These are phyloP conservation scores for Heliocidaris tuberculata DNA, from an alignment of 35 echinoderm and acorn worm genomes.

Conservation along the genomic window DNA sequence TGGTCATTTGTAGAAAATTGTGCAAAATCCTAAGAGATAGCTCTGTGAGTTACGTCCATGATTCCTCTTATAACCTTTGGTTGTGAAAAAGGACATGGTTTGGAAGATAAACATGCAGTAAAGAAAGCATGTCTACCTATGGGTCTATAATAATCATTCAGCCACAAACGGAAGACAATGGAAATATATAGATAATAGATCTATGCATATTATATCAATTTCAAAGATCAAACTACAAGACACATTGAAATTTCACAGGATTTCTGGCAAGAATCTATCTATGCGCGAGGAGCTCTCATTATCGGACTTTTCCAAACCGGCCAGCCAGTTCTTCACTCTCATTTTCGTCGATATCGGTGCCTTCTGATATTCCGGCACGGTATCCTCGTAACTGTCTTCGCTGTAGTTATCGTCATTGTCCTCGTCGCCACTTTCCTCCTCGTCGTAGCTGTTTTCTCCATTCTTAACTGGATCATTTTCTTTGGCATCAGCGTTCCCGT, in stretches of 20 bases:
- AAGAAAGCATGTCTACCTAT: too few relatives aligned
- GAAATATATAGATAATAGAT: too few relatives aligned
- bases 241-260: background rate
- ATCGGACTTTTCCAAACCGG: background rate
- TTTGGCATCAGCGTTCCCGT: background rate
- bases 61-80: too few relatives aligned
- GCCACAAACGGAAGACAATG: too few relatives aligned
- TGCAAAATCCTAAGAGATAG: too few relatives aligned
- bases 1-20: too few relatives aligned
- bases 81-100: too few relatives aligned
- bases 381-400: conserved; percentile 39
- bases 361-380: conserved; percentile 32
- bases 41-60: too few relatives aligned
- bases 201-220: too few relatives aligned
- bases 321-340: conserved; percentile 22
- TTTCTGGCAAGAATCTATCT: conserved; percentile 45
- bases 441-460: background rate
- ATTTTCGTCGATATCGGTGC: conserved; percentile 27
- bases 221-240: background rate
- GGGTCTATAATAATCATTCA: too few relatives aligned
- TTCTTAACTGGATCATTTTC: background rate
- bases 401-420: background rate
- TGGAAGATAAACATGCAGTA: too few relatives aligned
- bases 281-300: background rate
- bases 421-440: background rate